Evolutionary conservation across 2,113 vertebrate genomes (phyloP).

Genomic region (Anoura caudifer): DNA sequence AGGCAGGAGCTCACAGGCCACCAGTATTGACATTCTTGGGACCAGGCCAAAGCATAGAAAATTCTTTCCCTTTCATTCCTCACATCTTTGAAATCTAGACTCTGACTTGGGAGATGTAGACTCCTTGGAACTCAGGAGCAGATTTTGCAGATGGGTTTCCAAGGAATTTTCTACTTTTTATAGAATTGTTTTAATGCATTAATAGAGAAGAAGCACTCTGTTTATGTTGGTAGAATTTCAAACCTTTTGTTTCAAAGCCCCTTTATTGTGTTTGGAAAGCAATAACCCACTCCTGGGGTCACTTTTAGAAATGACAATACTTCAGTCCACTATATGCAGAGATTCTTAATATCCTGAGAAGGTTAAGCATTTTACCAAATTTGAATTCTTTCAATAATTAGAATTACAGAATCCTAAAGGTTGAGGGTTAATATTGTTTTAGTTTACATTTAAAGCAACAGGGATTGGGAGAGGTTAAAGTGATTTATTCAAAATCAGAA

Average conservation of each 20-base stretch:
- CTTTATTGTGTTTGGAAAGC: constrained; percentile 67
- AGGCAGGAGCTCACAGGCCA: not conserved
- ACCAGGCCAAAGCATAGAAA: not conserved
- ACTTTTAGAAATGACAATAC: constrained; percentile 38
- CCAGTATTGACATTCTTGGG: constrained; percentile 6
- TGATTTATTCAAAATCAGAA: not conserved
- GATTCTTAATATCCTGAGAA: constrained; percentile 43
- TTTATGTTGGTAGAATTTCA: constrained; percentile 61
- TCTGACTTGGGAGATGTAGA: not conserved
- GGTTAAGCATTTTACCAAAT: constrained; percentile 15
- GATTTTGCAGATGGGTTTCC: not conserved
- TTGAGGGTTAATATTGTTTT: not conserved
- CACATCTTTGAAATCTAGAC: constrained; percentile 44
- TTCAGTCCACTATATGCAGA: not conserved
- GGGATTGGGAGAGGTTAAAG: not conserved
- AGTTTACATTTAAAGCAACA: not conserved
- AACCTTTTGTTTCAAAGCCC: constrained; percentile 53
- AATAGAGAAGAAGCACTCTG: constrained; percentile 49
- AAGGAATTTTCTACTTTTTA: constrained; percentile 49
- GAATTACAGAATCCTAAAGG: constrained; percentile 29
- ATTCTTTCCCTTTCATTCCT: not conserved
- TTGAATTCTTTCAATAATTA: constrained; percentile 31
- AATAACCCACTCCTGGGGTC: constrained; percentile 38
- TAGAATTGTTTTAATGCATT: constrained; percentile 57
- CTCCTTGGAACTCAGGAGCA: constrained; percentile 21